Conservation (phyloP, 30 jellyfish, hydroid and myxozoan genomes). For the Cassiopea andromeda region DNA sequence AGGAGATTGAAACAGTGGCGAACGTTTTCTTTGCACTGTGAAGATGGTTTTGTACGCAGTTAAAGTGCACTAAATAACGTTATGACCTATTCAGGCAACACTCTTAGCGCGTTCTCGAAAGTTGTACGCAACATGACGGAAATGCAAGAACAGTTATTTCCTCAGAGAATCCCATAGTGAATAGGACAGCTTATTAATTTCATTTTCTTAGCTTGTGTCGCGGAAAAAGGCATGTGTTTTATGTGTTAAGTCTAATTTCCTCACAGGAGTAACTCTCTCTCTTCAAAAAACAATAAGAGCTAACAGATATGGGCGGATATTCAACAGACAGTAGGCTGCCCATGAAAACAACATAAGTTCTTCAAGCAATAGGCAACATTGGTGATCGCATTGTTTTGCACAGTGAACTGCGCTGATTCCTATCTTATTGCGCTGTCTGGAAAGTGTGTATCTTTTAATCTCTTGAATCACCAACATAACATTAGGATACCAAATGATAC, state of each 20-base stretch:
- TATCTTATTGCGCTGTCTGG: slow-evolving; percentile 25
- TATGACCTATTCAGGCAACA: no score
- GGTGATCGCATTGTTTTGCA: slow-evolving; percentile 27
- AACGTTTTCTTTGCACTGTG: no score
- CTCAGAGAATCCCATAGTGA: not conserved
- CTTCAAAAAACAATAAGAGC: slow-evolving; percentile 14
- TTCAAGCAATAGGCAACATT: slow-evolving; percentile 28
- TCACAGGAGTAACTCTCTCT: slow-evolving; percentile 1
- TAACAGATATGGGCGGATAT: slow-evolving; percentile 46
- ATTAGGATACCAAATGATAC: not conserved
- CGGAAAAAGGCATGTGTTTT: not conserved
- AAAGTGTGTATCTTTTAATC: not conserved
- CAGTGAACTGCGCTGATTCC: slow-evolving; percentile 9
- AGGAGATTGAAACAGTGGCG: no score
- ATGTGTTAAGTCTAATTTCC: not conserved
- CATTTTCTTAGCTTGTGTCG: not conserved
- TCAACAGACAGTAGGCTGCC: slow-evolving; percentile 37
- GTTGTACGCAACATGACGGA: no score
- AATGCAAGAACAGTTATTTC: not conserved
- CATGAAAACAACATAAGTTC: slow-evolving; percentile 18
- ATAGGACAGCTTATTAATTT: not conserved
- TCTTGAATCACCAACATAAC: not conserved
- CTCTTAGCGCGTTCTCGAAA: no score
- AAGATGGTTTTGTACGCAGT: no score
- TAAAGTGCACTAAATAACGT: no score